Percentiles rank a stretch among this genome's conserved stretches.
Conservation (phyloP, 2,113 vertebrate genomes). For the Ophthalmolycus amberensis region DNA sequence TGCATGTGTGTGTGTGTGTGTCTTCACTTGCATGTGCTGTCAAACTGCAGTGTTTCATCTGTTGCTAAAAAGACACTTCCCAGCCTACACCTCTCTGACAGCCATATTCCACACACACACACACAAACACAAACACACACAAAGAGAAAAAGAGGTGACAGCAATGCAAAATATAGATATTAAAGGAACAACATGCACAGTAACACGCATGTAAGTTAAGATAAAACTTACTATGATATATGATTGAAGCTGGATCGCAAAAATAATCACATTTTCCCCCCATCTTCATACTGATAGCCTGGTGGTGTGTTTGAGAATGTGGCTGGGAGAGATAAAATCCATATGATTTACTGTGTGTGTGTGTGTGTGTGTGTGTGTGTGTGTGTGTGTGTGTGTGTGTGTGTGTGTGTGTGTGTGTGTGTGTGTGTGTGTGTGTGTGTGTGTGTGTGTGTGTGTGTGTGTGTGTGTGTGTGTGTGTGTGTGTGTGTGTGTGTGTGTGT, state of each 20-base stretch:
- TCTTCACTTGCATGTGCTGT: constrained; percentile 49
- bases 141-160: constrained; percentile 41
- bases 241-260: constrained; percentile 33
- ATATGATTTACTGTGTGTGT: constrained; percentile 44
- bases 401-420: constrained; percentile 8
- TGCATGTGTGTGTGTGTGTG: constrained; percentile 28
- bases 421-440: constrained; percentile 23
- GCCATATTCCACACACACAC: constrained; percentile 43
- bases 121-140: constrained; percentile 35
- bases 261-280: constrained; percentile 8
- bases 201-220: constrained; percentile 31
- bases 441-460: constrained; percentile 4
- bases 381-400: constrained; percentile 12
- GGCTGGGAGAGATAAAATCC: constrained; percentile 47
- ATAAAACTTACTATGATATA: constrained; percentile 54
- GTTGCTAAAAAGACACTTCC: constrained; percentile 73
- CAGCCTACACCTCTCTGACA: constrained; percentile 71
- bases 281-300: constrained; percentile 9
- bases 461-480: constrained; percentile 9
- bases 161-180: constrained; percentile 58
- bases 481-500: constrained; percentile 30
- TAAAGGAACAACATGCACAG: constrained; percentile 43
- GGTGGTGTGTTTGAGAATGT: constrained; percentile 35
- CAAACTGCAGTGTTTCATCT: constrained; percentile 78
- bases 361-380: not conserved